phyloP scores from a whole-genome alignment of 2,888 invertebrate genomes.

The Lepetodrilus schrolli region DNA sequence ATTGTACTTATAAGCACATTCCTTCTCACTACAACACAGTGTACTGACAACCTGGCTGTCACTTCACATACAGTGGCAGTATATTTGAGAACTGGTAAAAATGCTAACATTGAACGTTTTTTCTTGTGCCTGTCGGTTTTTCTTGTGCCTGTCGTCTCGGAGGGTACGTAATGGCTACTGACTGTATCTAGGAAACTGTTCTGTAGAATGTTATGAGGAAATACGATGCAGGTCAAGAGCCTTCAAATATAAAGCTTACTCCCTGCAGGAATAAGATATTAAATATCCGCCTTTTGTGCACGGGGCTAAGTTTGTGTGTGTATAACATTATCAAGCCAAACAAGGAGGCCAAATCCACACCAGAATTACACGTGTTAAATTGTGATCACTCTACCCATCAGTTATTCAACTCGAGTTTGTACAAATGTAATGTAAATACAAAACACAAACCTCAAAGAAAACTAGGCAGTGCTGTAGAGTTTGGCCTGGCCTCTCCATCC shows the following conservation, averaged over 20 bases:
- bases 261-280: slow-evolving; percentile 8
- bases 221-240: slow-evolving; percentile 14
- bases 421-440: slow-evolving; percentile 25
- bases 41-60: too few relatives aligned
- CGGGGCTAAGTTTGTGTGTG: slow-evolving; percentile 8
- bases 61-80: too few relatives aligned
- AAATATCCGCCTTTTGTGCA: slow-evolving; percentile 18
- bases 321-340: slow-evolving; percentile 18
- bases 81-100: too few relatives aligned
- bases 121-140: too few relatives aligned
- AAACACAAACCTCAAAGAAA: slow-evolving; percentile 12
- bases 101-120: too few relatives aligned
- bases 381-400: slow-evolving; percentile 14
- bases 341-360: background rate
- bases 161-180: too few relatives aligned
- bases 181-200: too few relatives aligned
- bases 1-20: too few relatives aligned
- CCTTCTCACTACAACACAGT: too few relatives aligned
- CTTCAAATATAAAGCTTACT: background rate
- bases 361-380: slow-evolving; percentile 10
- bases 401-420: slow-evolving; percentile 18
- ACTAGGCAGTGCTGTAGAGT: background rate
- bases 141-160: too few relatives aligned
- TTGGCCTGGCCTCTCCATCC: background rate
- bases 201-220: too few relatives aligned